A percentile compares a stretch with the other conserved stretches of the same genome.
Evolutionary conservation across 2,113 vertebrate species (phyloP).

Genomic region (Nansenia antarctica): DNA sequence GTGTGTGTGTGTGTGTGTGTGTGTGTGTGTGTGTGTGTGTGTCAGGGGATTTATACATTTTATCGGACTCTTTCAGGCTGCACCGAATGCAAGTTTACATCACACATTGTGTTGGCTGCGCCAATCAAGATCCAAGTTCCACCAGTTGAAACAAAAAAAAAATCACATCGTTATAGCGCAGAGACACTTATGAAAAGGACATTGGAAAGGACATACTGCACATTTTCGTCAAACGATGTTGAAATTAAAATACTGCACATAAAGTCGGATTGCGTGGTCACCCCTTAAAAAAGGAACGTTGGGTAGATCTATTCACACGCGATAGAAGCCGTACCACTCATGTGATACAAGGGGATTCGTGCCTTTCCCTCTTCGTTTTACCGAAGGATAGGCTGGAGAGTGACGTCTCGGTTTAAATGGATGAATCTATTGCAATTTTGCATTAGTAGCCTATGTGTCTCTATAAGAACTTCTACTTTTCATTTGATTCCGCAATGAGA

Average conservation of each 20-base stretch:
- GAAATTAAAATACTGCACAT: not conserved
- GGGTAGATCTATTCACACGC: conserved; percentile 58
- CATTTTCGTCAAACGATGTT: not conserved
- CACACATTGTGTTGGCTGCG: conserved; percentile 21
- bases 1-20: no score
- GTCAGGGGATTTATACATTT: conserved; percentile 45
- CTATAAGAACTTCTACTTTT: conserved; percentile 7
- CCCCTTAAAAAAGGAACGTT: conserved; percentile 47
- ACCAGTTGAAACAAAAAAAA: conserved; percentile 64
- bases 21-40: no score
- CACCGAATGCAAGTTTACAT: not conserved
- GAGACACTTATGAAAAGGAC: not conserved
- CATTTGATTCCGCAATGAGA: conserved; percentile 48
- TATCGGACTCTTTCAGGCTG: conserved; percentile 25
- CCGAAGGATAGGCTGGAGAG: conserved; percentile 54
- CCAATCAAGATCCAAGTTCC: conserved; percentile 70
- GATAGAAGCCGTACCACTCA: conserved; percentile 66
- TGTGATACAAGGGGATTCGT: conserved; percentile 61
- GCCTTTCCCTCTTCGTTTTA: conserved; percentile 50
- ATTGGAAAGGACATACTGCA: no score
- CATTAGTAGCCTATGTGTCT: not conserved
- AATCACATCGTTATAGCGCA: not conserved
- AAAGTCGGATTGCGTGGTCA: conserved; percentile 33
- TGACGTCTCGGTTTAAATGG: conserved; percentile 64
- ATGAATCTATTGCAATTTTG: conserved; percentile 42